These are phyloP conservation scores for Apotomis turbidana DNA, from an alignment of 2,888 invertebrate species.

Conservation along the genomic window DNA sequence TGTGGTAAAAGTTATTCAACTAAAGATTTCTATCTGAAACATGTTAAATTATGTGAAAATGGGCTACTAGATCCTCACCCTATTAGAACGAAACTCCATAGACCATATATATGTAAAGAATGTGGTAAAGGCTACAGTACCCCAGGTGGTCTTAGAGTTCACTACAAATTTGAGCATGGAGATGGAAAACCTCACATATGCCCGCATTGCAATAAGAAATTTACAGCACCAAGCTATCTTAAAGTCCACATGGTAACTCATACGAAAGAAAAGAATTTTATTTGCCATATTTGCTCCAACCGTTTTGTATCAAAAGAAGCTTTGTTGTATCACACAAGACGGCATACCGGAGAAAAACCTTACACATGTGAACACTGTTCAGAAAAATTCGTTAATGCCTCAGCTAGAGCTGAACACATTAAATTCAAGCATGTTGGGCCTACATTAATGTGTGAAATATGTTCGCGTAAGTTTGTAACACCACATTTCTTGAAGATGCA, in stretches of 20 bases:
- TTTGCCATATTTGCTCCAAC: conserved; percentile 66
- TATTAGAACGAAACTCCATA: conserved; percentile 61
- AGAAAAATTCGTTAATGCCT: conserved; percentile 75
- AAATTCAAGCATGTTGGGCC: conserved; percentile 75
- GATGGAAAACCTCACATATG: conserved; percentile 72
- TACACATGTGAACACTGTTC: conserved; percentile 69
- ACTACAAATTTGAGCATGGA: conserved; percentile 71
- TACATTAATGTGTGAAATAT: conserved; percentile 69
- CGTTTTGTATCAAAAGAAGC: conserved; percentile 77
- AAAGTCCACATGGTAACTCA: conserved; percentile 74
- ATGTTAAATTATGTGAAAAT: conserved; percentile 68
- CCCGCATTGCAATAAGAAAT: conserved; percentile 68
- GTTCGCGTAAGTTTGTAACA: conserved; percentile 73
- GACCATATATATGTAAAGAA: conserved; percentile 61
- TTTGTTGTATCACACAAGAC: conserved; percentile 70
- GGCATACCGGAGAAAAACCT: conserved; percentile 77
- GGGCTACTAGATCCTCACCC: conserved; percentile 70
- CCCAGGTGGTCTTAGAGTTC: conserved; percentile 70
- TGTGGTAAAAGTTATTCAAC: conserved; percentile 72
- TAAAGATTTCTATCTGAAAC: conserved; percentile 67
- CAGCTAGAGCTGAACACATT: conserved; percentile 74
- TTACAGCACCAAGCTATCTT: conserved; percentile 75
- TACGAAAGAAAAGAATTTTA: conserved; percentile 73
- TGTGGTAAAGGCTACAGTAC: conserved; percentile 75
- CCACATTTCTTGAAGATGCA: conserved; percentile 70